Evolutionary conservation across 2,888 invertebrate species (phyloP).

Genomic region (Strigamia crassipes): DNA sequence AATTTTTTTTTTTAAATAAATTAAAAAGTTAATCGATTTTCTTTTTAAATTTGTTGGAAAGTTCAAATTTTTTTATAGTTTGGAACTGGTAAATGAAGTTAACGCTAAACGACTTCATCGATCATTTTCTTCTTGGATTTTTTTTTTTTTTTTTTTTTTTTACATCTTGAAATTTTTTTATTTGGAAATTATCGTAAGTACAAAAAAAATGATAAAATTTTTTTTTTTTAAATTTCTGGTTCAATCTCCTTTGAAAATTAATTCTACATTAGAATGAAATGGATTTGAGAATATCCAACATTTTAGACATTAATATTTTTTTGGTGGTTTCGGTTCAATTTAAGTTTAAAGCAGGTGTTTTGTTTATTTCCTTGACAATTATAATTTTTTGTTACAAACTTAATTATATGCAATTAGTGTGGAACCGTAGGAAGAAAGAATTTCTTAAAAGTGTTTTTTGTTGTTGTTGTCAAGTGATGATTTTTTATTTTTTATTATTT

Average conservation of each 20-base stretch:
- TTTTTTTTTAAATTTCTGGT: background rate
- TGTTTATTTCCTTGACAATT: conserved; percentile 33
- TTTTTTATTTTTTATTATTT: background rate
- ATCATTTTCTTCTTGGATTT: background rate
- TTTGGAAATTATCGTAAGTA: background rate
- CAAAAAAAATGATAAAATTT: background rate
- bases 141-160: too few species aligned
- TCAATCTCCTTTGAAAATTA: background rate
- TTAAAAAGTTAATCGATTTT: background rate
- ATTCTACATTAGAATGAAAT: background rate
- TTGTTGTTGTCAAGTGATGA: conserved; percentile 23
- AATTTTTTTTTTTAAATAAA: too few species aligned
- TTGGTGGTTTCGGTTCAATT: background rate
- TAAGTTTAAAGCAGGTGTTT: conserved; percentile 12
- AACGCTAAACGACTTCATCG: conserved; percentile 8
- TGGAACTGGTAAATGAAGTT: conserved; percentile 3
- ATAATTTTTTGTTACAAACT: background rate
- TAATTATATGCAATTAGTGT: conserved; percentile 14
- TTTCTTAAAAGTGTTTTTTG: background rate
- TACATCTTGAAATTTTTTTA: too few species aligned
- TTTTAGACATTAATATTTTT: background rate
- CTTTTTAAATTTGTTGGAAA: background rate
- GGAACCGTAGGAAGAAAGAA: background rate
- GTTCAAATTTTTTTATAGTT: background rate
- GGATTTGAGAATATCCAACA: background rate